Percentiles rank a stretch among this genome's conserved stretches.
Evolutionary conservation across 2,113 vertebrate genomes (phyloP).

Genomic region (Salvelinus alpinus): DNA sequence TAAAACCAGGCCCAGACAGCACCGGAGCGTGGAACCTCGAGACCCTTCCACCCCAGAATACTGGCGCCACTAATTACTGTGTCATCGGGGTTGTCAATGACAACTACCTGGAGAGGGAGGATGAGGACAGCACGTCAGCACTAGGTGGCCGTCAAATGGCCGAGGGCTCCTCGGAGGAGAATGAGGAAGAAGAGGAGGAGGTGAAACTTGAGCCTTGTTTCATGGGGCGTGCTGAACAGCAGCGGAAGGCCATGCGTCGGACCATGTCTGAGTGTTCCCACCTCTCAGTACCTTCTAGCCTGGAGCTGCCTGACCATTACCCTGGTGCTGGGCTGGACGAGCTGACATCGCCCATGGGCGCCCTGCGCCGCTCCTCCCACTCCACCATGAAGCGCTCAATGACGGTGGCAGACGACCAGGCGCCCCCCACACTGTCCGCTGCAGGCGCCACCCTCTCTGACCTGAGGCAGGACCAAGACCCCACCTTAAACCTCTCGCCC

Average conservation of each 20-base stretch:
- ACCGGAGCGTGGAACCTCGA: conserved; percentile 74
- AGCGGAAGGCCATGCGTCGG: conserved; percentile 87
- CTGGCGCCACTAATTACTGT: conserved; percentile 60
- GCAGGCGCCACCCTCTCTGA: conserved; percentile 60
- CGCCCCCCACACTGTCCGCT: conserved; percentile 56
- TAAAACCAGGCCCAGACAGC: conserved; percentile 57
- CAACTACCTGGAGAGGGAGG: conserved; percentile 43
- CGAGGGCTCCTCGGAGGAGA: conserved; percentile 59
- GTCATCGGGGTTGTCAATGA: conserved; percentile 64
- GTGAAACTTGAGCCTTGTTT: conserved; percentile 62
- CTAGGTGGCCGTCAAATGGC: conserved; percentile 32
- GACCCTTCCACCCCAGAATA: conserved; percentile 62
- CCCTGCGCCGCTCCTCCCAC: conserved; percentile 63
- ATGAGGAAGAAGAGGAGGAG: conserved; percentile 63
- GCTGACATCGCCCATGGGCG: conserved; percentile 61
- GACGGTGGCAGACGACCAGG: conserved; percentile 84
- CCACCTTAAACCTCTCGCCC: conserved; percentile 45
- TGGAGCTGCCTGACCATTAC: conserved; percentile 87
- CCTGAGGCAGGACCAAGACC: conserved; percentile 54
- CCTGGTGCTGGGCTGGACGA: conserved; percentile 74
- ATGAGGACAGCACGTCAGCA: conserved; percentile 7
- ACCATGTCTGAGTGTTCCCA: conserved; percentile 95
- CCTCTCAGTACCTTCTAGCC: conserved; percentile 84
- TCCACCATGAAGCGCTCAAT: conserved; percentile 82
- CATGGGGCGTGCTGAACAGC: conserved; percentile 78